Evolutionary conservation across 2,113 vertebrate genomes (phyloP).

Genomic region (Chaetops frenatus): DNA sequence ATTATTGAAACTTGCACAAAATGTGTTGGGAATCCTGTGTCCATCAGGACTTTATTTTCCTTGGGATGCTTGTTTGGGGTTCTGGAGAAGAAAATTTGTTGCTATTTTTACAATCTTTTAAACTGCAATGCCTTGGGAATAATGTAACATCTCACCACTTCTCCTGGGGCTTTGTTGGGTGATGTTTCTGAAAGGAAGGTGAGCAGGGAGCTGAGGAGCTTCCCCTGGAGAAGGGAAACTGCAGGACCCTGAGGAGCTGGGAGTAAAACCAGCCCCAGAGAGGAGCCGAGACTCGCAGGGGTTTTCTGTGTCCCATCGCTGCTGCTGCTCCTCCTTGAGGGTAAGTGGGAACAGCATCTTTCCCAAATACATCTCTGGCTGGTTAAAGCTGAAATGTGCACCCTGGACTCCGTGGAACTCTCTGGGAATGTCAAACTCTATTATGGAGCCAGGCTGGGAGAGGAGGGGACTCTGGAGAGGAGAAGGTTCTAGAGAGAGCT

Average conservation of each 20-base stretch:
- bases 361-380: neutral
- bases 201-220: neutral
- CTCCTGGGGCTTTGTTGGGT: neutral
- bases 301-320: rapidly evolving
- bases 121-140: rapidly evolving
- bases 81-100: too few relatives aligned
- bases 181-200: neutral
- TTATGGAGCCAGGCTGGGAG: neutral
- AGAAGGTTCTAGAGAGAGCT: neutral
- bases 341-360: neutral
- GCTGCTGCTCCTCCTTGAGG: neutral
- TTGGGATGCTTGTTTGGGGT: neutral
- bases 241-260: neutral
- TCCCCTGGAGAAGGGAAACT: neutral
- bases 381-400: rapidly evolving
- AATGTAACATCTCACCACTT: rapidly evolving
- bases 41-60: neutral
- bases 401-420: neutral
- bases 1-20: neutral
- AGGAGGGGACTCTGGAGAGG: neutral
- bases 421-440: neutral
- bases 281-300: rapidly evolving
- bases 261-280: neutral
- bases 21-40: neutral
- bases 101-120: rapidly evolving